Evolutionary conservation across 1,140 invertebrate genomes (phyloP).

Genomic region (Leptopilina boulardi): DNA sequence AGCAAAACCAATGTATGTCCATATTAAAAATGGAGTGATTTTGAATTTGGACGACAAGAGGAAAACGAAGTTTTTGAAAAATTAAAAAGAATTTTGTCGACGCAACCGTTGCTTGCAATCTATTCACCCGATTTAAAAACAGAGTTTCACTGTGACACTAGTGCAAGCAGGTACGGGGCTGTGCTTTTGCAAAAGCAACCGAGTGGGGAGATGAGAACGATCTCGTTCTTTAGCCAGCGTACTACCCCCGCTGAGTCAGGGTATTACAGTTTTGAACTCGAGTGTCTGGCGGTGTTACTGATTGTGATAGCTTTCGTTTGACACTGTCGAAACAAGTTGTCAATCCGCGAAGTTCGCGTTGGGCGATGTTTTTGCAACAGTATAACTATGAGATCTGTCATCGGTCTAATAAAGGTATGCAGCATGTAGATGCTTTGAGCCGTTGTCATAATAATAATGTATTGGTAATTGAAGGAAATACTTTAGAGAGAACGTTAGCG

Average conservation of each 20-base stretch:
- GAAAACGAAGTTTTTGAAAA: slow-evolving; percentile 38
- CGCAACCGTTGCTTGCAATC: slow-evolving; percentile 43
- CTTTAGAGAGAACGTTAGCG: slow-evolving; percentile 36
- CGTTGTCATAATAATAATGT: slow-evolving; percentile 28
- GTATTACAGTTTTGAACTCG: slow-evolving; percentile 40
- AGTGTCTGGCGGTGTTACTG: slow-evolving; percentile 59
- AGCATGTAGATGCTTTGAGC: slow-evolving; percentile 54
- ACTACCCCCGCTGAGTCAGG: background rate
- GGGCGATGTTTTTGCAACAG: slow-evolving; percentile 51
- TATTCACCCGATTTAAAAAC: slow-evolving; percentile 46
- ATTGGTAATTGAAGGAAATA: slow-evolving; percentile 35
- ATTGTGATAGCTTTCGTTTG: slow-evolving; percentile 37
- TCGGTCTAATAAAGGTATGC: slow-evolving; percentile 41
- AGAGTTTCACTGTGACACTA: slow-evolving; percentile 59
- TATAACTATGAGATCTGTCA: slow-evolving; percentile 52
- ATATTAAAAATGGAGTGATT: slow-evolving; percentile 42
- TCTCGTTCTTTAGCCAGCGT: slow-evolving; percentile 41
- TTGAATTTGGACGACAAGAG: slow-evolving; percentile 40
- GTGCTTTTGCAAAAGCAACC: slow-evolving; percentile 49
- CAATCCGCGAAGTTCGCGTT: slow-evolving; percentile 51
- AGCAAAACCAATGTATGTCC: slow-evolving; percentile 51
- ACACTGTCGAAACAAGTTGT: slow-evolving; percentile 43
- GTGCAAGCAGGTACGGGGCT: slow-evolving; percentile 52
- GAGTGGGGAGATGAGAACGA: slow-evolving; percentile 7
- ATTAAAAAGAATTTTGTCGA: slow-evolving; percentile 17